Evolutionary conservation across 1,140 invertebrate species (phyloP), one percentile per base, ranked within the genome.

Genomic region (Matsumurasca onukii): DNA sequence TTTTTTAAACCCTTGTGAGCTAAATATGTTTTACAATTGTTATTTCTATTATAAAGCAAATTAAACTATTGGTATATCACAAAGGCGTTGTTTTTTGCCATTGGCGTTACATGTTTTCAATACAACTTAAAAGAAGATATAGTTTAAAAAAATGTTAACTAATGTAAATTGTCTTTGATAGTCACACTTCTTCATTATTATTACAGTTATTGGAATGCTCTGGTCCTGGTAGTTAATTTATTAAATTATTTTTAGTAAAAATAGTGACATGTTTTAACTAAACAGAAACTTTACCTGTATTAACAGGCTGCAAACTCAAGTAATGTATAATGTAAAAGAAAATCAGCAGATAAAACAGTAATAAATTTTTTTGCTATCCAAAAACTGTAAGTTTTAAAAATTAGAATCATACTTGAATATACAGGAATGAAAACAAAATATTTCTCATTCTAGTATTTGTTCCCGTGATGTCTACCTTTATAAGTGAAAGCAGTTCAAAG

Each of bases 81-180:
- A 63, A 63, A 63, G 61, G n/a, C 61, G 39, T 63, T 63, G 9
- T 55, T 55, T 63, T 63, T n/a, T n/a, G n/a, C n/a, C n/a, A n/a
- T n/a, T n/a, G n/a, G 12, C 27, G 29, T 63, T 63, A 63, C 2
- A 34, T 39, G 61, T 63, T 63, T 63, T 63, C 31, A 20, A 63
- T 34, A 63, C 25, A 63, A 63, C 39, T 63, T 63, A n/a, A 34
- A 63, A 63, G 61, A 63, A 63, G 2, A 63, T 63, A 34, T 63
- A 3, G 29, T 31, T 63, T 63, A 12, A 31, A 63, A 63, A 5
- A 63, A 63, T 63, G 61, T 34, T 63, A 34, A 63, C 55, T 59
- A 59, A 59, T 59, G 55, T 27, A 25, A 59, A 59, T 59, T n/a
- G 30, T 59, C 5, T 59, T 2, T 63, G 61, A 63, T 31, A 63